A percentile compares a stretch with the other conserved stretches of the same genome.
These are phyloP conservation scores for Metellina segmentata DNA, from an alignment of 2,888 invertebrate genomes.

Conservation along the genomic window DNA sequence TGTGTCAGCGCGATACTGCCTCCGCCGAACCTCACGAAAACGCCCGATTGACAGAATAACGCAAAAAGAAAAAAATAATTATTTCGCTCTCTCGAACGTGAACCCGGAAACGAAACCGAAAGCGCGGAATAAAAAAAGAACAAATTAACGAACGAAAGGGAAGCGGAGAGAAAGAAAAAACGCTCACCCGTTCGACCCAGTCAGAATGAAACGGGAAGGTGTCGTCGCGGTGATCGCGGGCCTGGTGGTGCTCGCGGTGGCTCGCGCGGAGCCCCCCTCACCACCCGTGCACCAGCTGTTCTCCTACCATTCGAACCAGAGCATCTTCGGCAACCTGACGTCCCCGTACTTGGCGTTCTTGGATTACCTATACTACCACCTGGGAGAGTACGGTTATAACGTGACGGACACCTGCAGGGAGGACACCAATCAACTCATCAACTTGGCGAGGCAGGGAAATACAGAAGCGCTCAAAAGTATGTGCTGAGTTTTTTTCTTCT, in stretches of 20 bases:
- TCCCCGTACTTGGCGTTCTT: slow-evolving; percentile 27
- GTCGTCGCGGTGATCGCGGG: too few species aligned
- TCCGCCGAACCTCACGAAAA: neutral
- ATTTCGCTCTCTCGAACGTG: neutral
- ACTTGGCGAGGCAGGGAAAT: slow-evolving; percentile 17
- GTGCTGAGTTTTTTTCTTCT: neutral
- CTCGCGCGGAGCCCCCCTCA: neutral
- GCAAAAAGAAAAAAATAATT: neutral
- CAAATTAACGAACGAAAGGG: neutral
- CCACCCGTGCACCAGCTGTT: neutral
- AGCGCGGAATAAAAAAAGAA: neutral
- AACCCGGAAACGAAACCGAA: neutral
- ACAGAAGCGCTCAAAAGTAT: slow-evolving; percentile 54
- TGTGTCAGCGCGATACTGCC: neutral
- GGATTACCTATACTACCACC: slow-evolving; percentile 40
- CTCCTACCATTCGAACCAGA: neutral
- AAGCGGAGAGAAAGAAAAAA: neutral
- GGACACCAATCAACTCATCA: slow-evolving; percentile 3
- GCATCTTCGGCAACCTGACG: slow-evolving; percentile 27
- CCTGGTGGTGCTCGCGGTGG: neutral
- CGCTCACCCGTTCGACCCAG: neutral
- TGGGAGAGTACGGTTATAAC: neutral
- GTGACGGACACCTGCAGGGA: slow-evolving; percentile 4
- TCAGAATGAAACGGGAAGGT: neutral
- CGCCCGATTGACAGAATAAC: neutral